Evolutionary conservation across 2,113 vertebrate species (phyloP).

Genomic region (Sturnus vulgaris): DNA sequence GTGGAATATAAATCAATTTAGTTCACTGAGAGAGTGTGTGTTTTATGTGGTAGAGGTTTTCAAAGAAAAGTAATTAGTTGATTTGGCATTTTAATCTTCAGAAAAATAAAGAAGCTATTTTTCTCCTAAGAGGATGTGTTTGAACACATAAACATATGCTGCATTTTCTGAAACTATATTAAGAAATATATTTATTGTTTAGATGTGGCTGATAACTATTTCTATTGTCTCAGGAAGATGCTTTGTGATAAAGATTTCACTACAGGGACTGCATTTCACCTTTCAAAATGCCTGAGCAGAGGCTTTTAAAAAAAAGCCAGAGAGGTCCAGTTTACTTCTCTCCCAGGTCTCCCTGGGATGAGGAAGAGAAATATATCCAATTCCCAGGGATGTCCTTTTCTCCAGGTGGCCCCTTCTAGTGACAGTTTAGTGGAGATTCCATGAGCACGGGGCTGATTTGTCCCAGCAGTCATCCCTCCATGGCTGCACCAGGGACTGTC

Average conservation of each 20-base stretch:
- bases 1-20: constrained; percentile 53
- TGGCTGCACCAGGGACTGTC: accelerated
- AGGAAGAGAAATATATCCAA: no score
- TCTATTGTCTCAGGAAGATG: not conserved
- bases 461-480: not conserved
- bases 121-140: constrained; percentile 20
- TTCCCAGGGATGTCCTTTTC: not conserved
- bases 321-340: accelerated
- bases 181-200: not conserved
- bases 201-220: not conserved
- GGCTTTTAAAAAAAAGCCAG: not conserved
- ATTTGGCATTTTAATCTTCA: constrained; percentile 57
- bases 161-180: not conserved
- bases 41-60: constrained; percentile 42
- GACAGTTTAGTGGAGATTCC: not conserved
- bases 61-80: constrained; percentile 61
- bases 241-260: not conserved
- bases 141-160: constrained; percentile 5
- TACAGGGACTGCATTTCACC: not conserved
- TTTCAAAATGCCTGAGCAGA: not conserved
- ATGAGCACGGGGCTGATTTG: not conserved
- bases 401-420: not conserved
- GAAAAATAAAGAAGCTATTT: constrained; percentile 56
- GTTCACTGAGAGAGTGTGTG: not conserved
- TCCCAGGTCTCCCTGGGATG: not conserved